A percentile compares a stretch with the other conserved stretches of the same genome.
Conservation (phyloP, 2,888 invertebrate genomes). For the Macropis europaea region DNA sequence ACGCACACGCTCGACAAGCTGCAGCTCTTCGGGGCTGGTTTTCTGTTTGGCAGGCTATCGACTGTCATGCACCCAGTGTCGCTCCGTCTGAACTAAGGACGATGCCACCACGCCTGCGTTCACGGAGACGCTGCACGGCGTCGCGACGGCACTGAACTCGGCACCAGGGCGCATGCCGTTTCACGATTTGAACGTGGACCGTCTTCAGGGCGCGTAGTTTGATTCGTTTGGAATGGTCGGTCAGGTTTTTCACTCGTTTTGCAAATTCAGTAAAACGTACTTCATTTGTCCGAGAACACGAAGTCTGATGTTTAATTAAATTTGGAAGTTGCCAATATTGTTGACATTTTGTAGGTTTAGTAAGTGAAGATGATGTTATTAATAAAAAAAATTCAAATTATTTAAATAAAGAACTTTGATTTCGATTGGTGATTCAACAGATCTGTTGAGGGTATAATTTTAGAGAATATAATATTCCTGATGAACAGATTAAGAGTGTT, state of each 20-base stretch:
- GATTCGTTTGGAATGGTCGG: not conserved
- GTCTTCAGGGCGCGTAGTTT: conserved; percentile 17
- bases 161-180: conserved; percentile 41
- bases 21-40: conserved; percentile 61
- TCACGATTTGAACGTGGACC: not conserved
- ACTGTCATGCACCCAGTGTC: conserved; percentile 74
- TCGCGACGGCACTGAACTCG: conserved; percentile 41
- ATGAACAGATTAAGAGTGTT: too few relatives aligned
- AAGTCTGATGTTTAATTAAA: too few relatives aligned
- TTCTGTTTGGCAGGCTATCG: conserved; percentile 69
- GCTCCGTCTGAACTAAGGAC: conserved; percentile 56
- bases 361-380: too few relatives aligned
- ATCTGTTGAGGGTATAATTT: too few relatives aligned
- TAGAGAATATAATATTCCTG: too few relatives aligned
- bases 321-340: too few relatives aligned
- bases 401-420: too few relatives aligned
- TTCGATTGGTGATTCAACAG: too few relatives aligned
- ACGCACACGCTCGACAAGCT: conserved; percentile 54
- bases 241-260: not conserved
- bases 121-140: conserved; percentile 24
- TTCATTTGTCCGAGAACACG: too few relatives aligned
- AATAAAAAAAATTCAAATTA: too few relatives aligned
- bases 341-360: too few relatives aligned
- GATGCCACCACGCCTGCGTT: conserved; percentile 64
- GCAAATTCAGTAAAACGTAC: not conserved